These are phyloP conservation scores for Drosophila nr. perissopoda DNA, from an alignment of 2,888 invertebrate genomes.

Conservation along the genomic window DNA sequence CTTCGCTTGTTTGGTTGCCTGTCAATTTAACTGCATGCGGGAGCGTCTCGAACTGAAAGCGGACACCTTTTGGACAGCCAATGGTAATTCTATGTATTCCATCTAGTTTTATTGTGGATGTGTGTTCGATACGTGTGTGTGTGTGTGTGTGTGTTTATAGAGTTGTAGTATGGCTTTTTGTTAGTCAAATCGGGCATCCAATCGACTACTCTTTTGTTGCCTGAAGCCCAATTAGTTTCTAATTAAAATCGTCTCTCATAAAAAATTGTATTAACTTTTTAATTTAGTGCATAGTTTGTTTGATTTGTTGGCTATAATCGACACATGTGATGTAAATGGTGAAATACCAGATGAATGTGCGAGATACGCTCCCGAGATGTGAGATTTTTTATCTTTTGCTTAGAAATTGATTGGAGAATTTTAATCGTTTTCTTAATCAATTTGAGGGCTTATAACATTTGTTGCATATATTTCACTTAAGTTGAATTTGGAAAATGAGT, in stretches of 20 bases:
- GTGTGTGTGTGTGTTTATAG: slow-evolving; percentile 40
- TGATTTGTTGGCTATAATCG: slow-evolving; percentile 23
- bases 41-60: slow-evolving; percentile 53
- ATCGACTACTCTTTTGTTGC: slow-evolving; percentile 41
- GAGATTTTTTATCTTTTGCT: neutral
- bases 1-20: slow-evolving; percentile 53
- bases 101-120: slow-evolving; percentile 13
- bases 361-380: neutral
- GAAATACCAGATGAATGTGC: slow-evolving; percentile 4
- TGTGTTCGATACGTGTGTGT: neutral
- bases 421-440: slow-evolving; percentile 2
- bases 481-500: neutral
- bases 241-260: slow-evolving; percentile 65
- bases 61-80: slow-evolving; percentile 56
- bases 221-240: slow-evolving; percentile 69
- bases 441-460: neutral
- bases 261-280: slow-evolving; percentile 38
- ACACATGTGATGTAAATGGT: neutral
- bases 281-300: slow-evolving; percentile 15
- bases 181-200: slow-evolving; percentile 61
- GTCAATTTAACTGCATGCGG: slow-evolving; percentile 60
- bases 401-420: neutral
- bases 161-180: slow-evolving; percentile 49
- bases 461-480: neutral
- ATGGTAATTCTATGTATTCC: slow-evolving; percentile 4